Conservation (phyloP, 2,113 vertebrate species). For the Istiophorus platypterus region DNA sequence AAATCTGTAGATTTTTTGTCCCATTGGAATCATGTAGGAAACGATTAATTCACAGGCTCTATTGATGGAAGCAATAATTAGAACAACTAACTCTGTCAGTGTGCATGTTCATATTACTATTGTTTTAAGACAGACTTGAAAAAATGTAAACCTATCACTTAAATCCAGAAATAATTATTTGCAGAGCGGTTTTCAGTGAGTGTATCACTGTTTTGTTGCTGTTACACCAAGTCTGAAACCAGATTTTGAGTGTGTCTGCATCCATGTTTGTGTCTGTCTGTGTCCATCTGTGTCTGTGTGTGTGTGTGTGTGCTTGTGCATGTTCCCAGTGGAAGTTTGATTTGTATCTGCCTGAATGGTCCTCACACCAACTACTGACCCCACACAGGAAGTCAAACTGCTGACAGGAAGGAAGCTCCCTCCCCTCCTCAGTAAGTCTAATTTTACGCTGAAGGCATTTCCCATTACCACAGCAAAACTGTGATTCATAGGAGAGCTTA, state of each 20-base stretch:
- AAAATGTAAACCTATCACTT: neutral
- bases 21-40: neutral
- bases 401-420: conserved; percentile 83
- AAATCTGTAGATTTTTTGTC: neutral
- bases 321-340: neutral
- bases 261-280: too few relatives aligned
- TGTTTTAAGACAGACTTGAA: too few relatives aligned
- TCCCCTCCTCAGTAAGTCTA: conserved; percentile 59
- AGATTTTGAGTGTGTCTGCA: too few relatives aligned
- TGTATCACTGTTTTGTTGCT: too few relatives aligned
- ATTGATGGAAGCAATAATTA: neutral
- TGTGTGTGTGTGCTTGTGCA: neutral
- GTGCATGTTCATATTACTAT: neutral
- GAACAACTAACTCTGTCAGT: neutral
- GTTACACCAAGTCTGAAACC: too few relatives aligned
- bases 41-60: neutral
- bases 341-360: conserved; percentile 7
- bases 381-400: conserved; percentile 75
- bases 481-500: conserved; percentile 2
- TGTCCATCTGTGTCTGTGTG: too few relatives aligned
- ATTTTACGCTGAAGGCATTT: conserved; percentile 59
- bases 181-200: too few relatives aligned
- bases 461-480: conserved; percentile 41
- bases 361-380: conserved; percentile 34
- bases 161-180: neutral